Conservation (phyloP, 2,113 vertebrate species). For the Petaurus breviceps region DNA sequence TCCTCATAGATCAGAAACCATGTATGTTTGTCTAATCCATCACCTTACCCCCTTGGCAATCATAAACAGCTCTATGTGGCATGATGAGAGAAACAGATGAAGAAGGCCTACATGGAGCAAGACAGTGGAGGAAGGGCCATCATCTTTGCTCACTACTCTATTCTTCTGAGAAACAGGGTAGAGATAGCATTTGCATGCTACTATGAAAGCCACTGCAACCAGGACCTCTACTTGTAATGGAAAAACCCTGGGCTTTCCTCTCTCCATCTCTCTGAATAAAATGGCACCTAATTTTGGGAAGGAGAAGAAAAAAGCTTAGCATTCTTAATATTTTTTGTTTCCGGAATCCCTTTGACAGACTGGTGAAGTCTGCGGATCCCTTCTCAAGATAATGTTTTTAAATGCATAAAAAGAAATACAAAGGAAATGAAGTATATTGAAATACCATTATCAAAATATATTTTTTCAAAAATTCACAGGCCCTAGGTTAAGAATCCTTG, state of each 20-base stretch:
- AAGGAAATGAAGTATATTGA: not conserved
- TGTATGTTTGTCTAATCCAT: not conserved
- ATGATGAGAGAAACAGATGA: not conserved
- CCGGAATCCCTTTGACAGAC: not conserved
- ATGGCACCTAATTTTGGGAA: conserved; percentile 23
- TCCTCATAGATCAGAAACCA: not conserved
- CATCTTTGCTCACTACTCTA: not conserved
- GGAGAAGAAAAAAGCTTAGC: conserved; percentile 37
- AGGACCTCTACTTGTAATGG: not conserved
- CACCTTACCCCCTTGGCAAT: not conserved
- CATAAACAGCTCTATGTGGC: not conserved
- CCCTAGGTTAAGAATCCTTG: not conserved
- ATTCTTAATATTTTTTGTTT: not conserved
- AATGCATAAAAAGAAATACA: not conserved
- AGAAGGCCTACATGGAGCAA: not conserved
- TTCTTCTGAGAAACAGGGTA: conserved; percentile 3
- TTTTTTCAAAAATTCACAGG: not conserved
- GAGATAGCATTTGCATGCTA: not conserved
- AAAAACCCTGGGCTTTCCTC: not conserved
- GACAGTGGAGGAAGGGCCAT: not conserved
- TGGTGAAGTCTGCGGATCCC: not conserved
- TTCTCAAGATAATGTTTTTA: not conserved
- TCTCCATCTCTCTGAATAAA: conserved; percentile 1
- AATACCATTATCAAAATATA: not conserved
- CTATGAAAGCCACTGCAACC: not conserved